Base-by-base conservation (phyloP, 1,140 invertebrate species). In the Drosophila jambulina region DNA sequence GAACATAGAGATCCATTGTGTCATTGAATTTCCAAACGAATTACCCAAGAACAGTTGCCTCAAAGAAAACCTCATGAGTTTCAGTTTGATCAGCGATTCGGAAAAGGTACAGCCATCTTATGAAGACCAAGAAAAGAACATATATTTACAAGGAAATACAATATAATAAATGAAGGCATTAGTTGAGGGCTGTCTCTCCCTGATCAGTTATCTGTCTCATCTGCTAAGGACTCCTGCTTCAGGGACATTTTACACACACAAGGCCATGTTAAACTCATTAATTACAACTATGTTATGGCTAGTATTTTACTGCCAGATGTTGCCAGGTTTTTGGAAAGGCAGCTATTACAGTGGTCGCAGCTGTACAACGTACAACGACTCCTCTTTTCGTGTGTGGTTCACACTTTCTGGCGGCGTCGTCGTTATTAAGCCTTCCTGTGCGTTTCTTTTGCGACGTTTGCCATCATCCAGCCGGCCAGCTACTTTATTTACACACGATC, bases 401-500 rank as follows among this genome's bases (percentile, higher is more conserved):
- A 51, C 53, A 38, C 58, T 46, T 51, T 63, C 46, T 46, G 64
- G 54, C 34, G 53, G 25, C 36, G 19, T 21, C 49, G 32, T 15
- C 34, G 21, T 51, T 74, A 60, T 74, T 74, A 74, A 74, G 70
- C 70, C 70, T 74, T 81, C 78, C 78, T 81, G 78, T 72, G 53
- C 68, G 69, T 71, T 82, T 63, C 78, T 77, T 76, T 80, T 56
- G 69, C 78, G 61, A 77, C 79, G 72, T 69, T 80, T 65, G 62
- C 62, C 62, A 65, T 62, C 57, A 65, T 62, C 57, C 62, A 65
- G 62, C 57, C 62, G 60, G 62, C 62, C n/a, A 38, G 53, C 68
- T 61, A 62, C 57, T 80, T 80, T 80, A 79, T 80, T 80, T 80
- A 80, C 77, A 80, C 67, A 68, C 63, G 67, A 70, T 70, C 67